A percentile compares a stretch with the other conserved stretches of the same genome.
Conservation (phyloP, 2,113 vertebrate species). For the Pseudopodoces humilis region DNA sequence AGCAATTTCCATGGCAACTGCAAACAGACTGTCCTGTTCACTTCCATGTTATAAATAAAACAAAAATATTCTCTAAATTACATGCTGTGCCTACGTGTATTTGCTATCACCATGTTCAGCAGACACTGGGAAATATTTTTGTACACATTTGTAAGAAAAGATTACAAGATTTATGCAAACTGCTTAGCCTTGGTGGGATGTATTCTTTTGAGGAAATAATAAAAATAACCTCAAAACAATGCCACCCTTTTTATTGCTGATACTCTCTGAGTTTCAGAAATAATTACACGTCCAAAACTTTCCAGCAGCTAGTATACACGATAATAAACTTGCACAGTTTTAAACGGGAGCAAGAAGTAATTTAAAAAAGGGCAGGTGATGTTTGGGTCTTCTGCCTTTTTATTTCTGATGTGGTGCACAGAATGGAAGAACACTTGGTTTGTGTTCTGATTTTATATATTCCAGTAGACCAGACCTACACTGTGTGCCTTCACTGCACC, state of each 20-base stretch:
- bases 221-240: slow-evolving; percentile 35
- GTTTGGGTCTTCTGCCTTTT: not conserved
- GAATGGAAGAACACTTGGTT: not conserved
- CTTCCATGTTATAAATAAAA: slow-evolving; percentile 66
- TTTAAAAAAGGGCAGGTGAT: not conserved
- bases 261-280: not conserved
- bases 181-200: not conserved
- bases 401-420: not conserved
- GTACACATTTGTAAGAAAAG: slow-evolving; percentile 38
- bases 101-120: slow-evolving; percentile 58
- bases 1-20: slow-evolving; percentile 67
- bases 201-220: slow-evolving; percentile 33
- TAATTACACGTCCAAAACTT: not conserved
- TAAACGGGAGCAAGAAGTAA: not conserved
- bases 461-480: not conserved
- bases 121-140: slow-evolving; percentile 40
- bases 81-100: slow-evolving; percentile 53
- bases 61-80: slow-evolving; percentile 67
- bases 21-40: slow-evolving; percentile 64
- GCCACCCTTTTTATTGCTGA: not conserved
- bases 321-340: not conserved
- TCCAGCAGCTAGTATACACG: not conserved
- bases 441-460: not conserved
- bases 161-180: slow-evolving; percentile 42
- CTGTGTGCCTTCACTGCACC: not conserved